Base-by-base conservation (phyloP, 37 sponge, comb jelly and placozoan species). In the Halichondria panicea region DNA sequence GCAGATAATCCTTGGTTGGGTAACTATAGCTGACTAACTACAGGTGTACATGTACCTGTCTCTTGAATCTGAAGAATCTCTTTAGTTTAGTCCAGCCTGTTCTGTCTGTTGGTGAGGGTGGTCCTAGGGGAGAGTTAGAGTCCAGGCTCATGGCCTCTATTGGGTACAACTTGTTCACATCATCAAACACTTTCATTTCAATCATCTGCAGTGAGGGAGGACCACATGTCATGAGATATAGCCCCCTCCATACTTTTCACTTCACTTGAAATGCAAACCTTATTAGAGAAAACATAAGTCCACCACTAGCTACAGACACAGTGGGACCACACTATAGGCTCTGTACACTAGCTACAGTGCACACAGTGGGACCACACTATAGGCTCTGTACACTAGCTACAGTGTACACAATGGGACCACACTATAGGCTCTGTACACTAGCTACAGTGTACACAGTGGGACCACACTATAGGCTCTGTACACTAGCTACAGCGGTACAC, bases 151-250 rank as follows among this genome's bases (percentile, higher is more conserved):
- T 81, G 34, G 18, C 19, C 48, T 79, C 86, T 13, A 86, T 73
- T 15, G 87, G 81, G 9, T 50, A 25, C 19, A 75, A 59, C 37
- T 55, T 45, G 71, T 87, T 87, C 55, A 87, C 73, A 43, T 87
- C 81, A 24, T 65, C 76, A 75, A 75, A 87, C 70, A 75, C 75
- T 41, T 80, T 87, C 31, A 22, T 87, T 25, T 80, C 81, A n/a
- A 80, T 67, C 87, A 87, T 87, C 87, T 87, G 50, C 3, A 30
- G 13, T 28, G 13, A 39, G 34, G 37, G 24, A 4, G 64, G 38
- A 11, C 37, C 11, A 48, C 22, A 52, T 33, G 55, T 82, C 22
- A 4, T 35, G 22, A 32, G 27, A 30, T 61, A 34, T 2, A 25
- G 44, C 8, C 21, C 19, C 5, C 3, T 3, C 38, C 19, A 35